Base-by-base conservation (phyloP, 2,888 invertebrate genomes). In the Thymelicus sylvestris region DNA sequence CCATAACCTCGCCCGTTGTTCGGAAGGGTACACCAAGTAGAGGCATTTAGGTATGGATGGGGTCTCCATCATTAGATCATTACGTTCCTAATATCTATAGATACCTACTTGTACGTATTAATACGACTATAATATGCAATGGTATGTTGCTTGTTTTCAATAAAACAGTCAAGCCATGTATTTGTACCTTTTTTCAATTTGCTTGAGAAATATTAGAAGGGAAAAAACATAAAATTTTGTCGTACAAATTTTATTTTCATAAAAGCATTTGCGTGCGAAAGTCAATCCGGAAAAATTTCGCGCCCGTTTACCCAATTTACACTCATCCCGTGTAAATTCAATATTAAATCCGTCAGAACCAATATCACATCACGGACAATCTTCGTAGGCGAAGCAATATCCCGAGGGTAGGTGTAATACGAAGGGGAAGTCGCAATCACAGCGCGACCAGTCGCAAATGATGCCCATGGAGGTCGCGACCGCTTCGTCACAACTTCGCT, bases 401-500 rank as follows among this genome's bases (percentile, higher is more conserved):
- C 92, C 91, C 0, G 93, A 92, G 2, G 83, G 67, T 4, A 84
- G 77, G 67, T 93, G 93, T 6, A 92, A 75, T 0, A 93, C 93
- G 67, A 91, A 86, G 0, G 93, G 92, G 60, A 91, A 91, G 75
- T 92, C 91, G 81, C 92, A 92, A 75, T 92, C 93, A 77, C 92
- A 93, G 0, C 93, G 83, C 68, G 89, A 86, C 92, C 91, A 92
- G 74, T 84, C 84, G 81, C 93, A 92, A 13, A 92, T 89, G 5
- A 88, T 71, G 1, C 93, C 92, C 86, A 93, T 86, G 0, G 91
- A 79, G 4, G 76, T n/a, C 1, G 92, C 86, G 71, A 90, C 88
- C 0, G 92, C 93, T 67, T 92, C 91, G 76, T 92, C 91, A 80
- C 92, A 93, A 0, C 91, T 90, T 19, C 89, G 76, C 74, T 92